Base-by-base conservation (phyloP, 2,888 invertebrate genomes). In the Steromphala cineraria region DNA sequence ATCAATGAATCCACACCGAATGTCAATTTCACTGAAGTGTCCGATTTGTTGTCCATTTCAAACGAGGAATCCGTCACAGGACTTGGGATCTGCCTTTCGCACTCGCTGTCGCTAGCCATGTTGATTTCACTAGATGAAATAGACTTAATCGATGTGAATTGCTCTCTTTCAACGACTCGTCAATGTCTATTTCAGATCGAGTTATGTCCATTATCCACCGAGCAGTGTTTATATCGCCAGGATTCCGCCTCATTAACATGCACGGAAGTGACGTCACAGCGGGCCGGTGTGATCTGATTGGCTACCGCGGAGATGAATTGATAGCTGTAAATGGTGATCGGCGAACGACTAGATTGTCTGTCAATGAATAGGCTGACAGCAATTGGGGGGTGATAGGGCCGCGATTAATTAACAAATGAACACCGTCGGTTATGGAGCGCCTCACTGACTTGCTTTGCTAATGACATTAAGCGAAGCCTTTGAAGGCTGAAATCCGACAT, bases 1-100 rank as follows among this genome's bases (percentile, higher is more conserved):
- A 79, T 79, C 28, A 79, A 71, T 7, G 74, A 74, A 36, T 79
- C 79, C 74, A 79, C 56, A 53, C 79, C 79, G 52, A 79, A 79
- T 28, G 74, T 76, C 31, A 76, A 76, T 76, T 76, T 76, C 53
- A 55, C 76, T 36, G 76, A 55, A 24, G 76, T 15, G 53, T 53
- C 76, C 36, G 24, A 53, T 31, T 76, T 76, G 28, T 31, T 55
- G 55, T 76, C 76, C 5, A 19, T 53, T 19, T 28, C 36, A 71
- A 19, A 36, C 24, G 71, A 36, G 19, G 19, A 36, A 36, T 71
- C 71, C 8, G 28, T 71, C 71, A 71, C 40, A 19, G 71, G 71
- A 19, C 71, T 71, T 2, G 71, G 71, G 15, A n/a, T 36, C 40
- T 36, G 71, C 36, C 71, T 31, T 10, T 71, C 71, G 71, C 71